These are phyloP conservation scores for Carcina quercana DNA, from an alignment of 2,888 invertebrate species.

Conservation along the genomic window DNA sequence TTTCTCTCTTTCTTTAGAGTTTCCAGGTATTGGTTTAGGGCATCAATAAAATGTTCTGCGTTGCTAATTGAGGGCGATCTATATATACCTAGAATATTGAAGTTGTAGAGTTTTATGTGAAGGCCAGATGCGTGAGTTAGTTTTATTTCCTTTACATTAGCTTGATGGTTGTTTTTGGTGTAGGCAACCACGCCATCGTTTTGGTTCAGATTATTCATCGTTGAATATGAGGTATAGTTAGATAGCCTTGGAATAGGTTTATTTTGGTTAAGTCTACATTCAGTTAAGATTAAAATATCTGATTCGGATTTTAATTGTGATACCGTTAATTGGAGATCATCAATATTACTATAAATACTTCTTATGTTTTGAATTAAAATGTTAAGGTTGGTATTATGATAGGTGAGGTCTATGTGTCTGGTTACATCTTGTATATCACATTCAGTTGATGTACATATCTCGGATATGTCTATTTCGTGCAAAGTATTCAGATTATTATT, in stretches of 20 bases:
- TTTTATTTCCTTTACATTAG: conserved; percentile 1
- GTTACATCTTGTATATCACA: background rate
- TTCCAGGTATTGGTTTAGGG: too few species aligned
- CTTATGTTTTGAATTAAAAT: background rate
- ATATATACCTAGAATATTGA: too few species aligned
- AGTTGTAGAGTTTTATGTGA: too few species aligned
- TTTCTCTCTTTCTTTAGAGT: too few species aligned
- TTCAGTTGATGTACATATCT: background rate
- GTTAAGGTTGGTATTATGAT: background rate
- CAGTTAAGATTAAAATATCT: background rate
- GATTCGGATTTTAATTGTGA: background rate
- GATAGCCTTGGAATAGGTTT: background rate
- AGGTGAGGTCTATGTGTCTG: background rate
- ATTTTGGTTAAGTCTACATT: background rate
- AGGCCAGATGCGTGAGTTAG: background rate
- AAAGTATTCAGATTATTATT: too few species aligned
- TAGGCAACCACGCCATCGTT: conserved; percentile 1
- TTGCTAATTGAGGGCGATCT: too few species aligned
- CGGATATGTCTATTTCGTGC: background rate
- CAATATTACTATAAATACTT: background rate
- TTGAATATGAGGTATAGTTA: background rate
- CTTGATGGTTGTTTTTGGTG: background rate
- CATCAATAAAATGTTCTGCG: too few species aligned
- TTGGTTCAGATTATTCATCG: background rate
- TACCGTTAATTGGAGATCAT: background rate